phyloP scores from a whole-genome alignment of 2,113 vertebrate species.

The Rhea pennata region DNA sequence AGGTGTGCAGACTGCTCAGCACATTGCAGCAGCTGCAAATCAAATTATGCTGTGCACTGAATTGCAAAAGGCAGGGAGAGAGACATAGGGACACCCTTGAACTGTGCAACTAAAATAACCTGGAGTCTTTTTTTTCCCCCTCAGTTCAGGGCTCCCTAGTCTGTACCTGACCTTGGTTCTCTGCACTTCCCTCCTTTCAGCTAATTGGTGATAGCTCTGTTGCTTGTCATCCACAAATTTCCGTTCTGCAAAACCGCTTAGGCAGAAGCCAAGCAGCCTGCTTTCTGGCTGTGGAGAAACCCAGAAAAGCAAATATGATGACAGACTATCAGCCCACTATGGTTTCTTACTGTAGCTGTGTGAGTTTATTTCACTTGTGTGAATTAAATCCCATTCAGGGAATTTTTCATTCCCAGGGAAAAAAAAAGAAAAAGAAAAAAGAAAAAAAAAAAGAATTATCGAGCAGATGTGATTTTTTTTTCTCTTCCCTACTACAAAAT shows the following conservation, averaged over 20 bases:
- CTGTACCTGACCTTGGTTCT: not conserved
- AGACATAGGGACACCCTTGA: not conserved
- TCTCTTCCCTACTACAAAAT: not conserved
- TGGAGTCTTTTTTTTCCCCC: not conserved
- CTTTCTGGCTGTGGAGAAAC: not conserved
- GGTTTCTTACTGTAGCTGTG: not conserved
- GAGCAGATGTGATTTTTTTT: not conserved
- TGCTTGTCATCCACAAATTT: not conserved
- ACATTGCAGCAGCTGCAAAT: not conserved
- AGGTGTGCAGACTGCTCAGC: not conserved
- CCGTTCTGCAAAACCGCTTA: not conserved
- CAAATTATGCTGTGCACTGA: not conserved
- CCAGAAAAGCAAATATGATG: not conserved
- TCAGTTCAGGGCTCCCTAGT: not conserved
- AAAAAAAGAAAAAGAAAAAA: not conserved
- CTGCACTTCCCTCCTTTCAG: not conserved
- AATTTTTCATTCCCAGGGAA: rapidly evolving
- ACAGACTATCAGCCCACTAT: not conserved
- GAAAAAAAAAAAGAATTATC: not conserved
- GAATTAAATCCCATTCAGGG: not conserved
- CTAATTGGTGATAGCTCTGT: not conserved
- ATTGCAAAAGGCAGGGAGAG: not conserved
- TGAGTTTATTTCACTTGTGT: not conserved
- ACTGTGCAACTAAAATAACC: not conserved
- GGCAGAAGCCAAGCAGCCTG: not conserved